These are phyloP conservation scores for Machimus rusticus DNA, from an alignment of 2,888 invertebrate genomes.

Conservation along the genomic window DNA sequence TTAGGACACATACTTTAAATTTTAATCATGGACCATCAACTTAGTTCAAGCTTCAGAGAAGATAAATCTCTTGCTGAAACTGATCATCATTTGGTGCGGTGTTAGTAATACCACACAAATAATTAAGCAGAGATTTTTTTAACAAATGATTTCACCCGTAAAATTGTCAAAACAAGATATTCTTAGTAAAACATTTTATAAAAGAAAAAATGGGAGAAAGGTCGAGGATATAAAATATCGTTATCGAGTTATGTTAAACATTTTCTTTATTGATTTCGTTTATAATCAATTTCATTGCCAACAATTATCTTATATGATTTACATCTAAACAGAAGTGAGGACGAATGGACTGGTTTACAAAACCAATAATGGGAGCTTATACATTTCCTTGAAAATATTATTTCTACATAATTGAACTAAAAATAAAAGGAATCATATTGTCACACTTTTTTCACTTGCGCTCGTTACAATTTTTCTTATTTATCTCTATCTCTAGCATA, in stretches of 20 bases:
- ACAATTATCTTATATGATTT: conserved; percentile 31
- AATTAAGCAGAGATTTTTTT: no score
- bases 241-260: neutral
- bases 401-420: conserved; percentile 13
- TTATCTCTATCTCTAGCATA: neutral
- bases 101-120: no score
- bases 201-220: no score
- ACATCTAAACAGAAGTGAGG: conserved; percentile 31
- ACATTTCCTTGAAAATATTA: neutral
- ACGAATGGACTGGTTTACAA: conserved; percentile 33
- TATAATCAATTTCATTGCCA: conserved; percentile 36
- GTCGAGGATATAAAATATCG: no score
- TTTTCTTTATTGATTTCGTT: conserved; percentile 31
- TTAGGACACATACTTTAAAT: no score
- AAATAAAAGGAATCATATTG: conserved; percentile 1
- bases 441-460: neutral
- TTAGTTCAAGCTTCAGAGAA: no score
- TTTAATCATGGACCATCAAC: no score
- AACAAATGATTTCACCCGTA: no score
- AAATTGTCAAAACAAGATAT: neutral
- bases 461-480: neutral
- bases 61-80: no score
- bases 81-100: no score
- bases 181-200: neutral
- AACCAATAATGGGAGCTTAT: conserved; percentile 12